Evolutionary conservation across 2,888 invertebrate genomes (phyloP), one percentile per base, ranked within the genome.

Genomic region (Chrysodeixis includens): DNA sequence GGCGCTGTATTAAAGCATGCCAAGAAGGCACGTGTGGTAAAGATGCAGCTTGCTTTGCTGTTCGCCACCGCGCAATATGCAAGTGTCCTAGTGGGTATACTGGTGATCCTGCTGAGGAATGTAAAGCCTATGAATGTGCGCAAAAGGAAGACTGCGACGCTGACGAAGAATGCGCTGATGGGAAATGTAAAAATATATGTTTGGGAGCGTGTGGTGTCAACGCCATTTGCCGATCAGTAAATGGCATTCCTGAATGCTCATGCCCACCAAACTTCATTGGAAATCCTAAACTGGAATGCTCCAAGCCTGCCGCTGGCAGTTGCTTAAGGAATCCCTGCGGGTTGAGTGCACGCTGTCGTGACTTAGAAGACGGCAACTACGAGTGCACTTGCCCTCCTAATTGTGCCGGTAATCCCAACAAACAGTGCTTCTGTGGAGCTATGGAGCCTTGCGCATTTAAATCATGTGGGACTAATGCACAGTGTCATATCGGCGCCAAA

Each of bases 291-390:
- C 94, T 97, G 5, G 96, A 97, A 74, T 99, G 99, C 84, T 95
- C 96, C 0, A 96, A 97, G 86, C 91, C 97, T 84, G 96, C 96
- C 32, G 96, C 96, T 8, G 97, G 97, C 58, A 97, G 97, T 79
- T 98, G 98, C 85, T 93, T 97, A 22, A 96, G 96, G 68, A 98
- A 97, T 89, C 98, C 98, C 0, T 98, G 98, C 84, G 98, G 98
- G 9, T 95, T 96, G 22, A 98, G 98, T 88, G 97, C 98, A 0
- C 96, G 97, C 79, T 98, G 98, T 85, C 96, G 97, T 64, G 98
- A 98, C 89, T 94, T 97, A 53, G 95, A 96, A 18, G 95, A 96
- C 32, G 97, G 96, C n/a, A 97, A 97, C 66, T 98, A 96, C 85
- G 97, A 98, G 86, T 99, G 98, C 86, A 96, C 96, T 44, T 98